Evolutionary conservation across 1,140 invertebrate genomes (phyloP), one percentile per base, ranked within the genome.

Genomic region (Mya arenaria): DNA sequence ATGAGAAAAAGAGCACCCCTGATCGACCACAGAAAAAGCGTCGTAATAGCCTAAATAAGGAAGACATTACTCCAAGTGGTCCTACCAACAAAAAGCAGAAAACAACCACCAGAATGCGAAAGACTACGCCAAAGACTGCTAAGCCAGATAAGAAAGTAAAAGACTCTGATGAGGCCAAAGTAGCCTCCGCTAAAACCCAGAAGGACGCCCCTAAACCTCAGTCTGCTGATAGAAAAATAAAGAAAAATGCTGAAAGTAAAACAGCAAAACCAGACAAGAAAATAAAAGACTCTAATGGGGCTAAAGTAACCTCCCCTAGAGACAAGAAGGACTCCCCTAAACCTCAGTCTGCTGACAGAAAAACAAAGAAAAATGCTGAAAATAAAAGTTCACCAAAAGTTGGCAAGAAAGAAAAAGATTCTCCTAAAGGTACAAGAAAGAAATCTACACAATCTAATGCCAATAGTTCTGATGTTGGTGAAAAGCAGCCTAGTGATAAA

Each of bases 31-130:
- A 80, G 13, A 85, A 87, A 62, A 87, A 85, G 44, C 71, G 86
- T 15, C 58, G 84, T 34, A 72, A 63, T 1, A 84, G 74, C 60
- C 19, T 72, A 25, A 44, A 37, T 25, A 85, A 85, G 62, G 73
- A 68, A n/a, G 86, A 87, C n/a, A 84, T 74, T 32, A 87, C 84
- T 37, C 79, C 86, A 44, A 84, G 55, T 36, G 84, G 82, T 32
- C 84, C 83, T 25, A 52, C 75, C 28, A 34, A 74, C 4, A 86
- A 87, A 56, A 82, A 83, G 60, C 80, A 69, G n/a, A 84, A 77
- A 55, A 82, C 39, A 36, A 55, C 52, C 23, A 73, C 78, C 28
- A 44, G 81, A 25, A 41, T 68, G 48, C 62, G 82, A 65, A 36
- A 30, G 19, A 25, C 48, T 5, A 39, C 62, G 19, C 60, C 74